Evolutionary conservation across 2,797 vertebrate genomes (phyloP), one percentile per base, ranked within the genome.

Genomic region (Hippoglossus hippoglossus): DNA sequence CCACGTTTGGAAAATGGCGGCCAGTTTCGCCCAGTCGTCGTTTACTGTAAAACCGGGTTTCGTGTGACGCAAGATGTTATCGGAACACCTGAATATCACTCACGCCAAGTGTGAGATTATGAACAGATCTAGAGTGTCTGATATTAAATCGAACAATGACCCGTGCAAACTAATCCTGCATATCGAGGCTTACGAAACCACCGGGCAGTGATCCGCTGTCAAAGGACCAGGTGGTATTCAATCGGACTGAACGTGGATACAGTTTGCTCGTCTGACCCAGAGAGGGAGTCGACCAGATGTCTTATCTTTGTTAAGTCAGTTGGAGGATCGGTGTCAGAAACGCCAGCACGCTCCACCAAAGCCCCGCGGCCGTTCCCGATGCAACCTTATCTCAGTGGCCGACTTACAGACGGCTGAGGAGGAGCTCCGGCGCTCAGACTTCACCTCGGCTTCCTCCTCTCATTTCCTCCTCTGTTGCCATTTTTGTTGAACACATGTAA

Each of bases 391-490:
- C 87, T 86, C 84, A 16, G 56, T 85, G 83, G 82, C 87, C 87
- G 80, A 89, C 84, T 89, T 91, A 71, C 77, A 80, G 83, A 73
- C 80, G 58, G 73, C 80, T 5, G 67, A 78, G 62, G 67, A 85
- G 78, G 64, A 71, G 65, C 80, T 69, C 71, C 28, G 2, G 19
- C 0, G 67, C 84, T 80, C 75, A 83, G 79, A 79, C 88, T 86
- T 87, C 87, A 90, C 88, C 88, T 88, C 51, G 74, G 81, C 85
- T 91, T 91, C 88, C 82, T 89, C 75, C 75, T 57, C 86, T 72
- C 73, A 75, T 88, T 91, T 92, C 88, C 89, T 89, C 63, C 71
- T 82, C 71, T 59, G 77, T 80, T 90, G 77, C 81, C 82, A 31
- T 89, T 90, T 90, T 76, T 73, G 62, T 84, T 80, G 79, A 80